Evolutionary conservation across 2,888 invertebrate species (phyloP).

Genomic region (Melanostoma scalare): DNA sequence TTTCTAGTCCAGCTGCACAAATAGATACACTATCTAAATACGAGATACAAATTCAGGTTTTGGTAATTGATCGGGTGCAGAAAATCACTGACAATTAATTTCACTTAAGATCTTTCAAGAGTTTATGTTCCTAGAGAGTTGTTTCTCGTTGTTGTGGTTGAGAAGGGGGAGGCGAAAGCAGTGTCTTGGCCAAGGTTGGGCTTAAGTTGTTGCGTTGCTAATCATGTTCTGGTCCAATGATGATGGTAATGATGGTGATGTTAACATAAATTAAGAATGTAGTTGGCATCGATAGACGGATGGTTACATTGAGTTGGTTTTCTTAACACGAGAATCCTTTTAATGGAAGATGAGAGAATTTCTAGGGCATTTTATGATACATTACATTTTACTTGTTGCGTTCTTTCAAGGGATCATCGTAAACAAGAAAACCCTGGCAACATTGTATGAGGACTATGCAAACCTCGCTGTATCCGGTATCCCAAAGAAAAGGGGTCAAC

Average conservation of each 20-base stretch:
- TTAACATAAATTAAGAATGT: constrained; percentile 62
- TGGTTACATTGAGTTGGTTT: constrained; percentile 18
- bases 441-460: too few relatives aligned
- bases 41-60: constrained; percentile 63
- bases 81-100: constrained; percentile 72
- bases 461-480: too few relatives aligned
- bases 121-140: neutral
- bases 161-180: neutral
- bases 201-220: constrained; percentile 41
- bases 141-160: neutral
- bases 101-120: constrained; percentile 62
- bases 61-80: constrained; percentile 72
- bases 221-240: constrained; percentile 44
- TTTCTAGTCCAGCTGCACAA: constrained; percentile 55
- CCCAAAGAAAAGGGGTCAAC: constrained; percentile 10
- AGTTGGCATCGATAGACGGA: neutral
- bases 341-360: constrained; percentile 33
- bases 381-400: neutral
- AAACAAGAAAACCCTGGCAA: too few relatives aligned
- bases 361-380: constrained; percentile 1
- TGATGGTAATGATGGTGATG: constrained; percentile 59
- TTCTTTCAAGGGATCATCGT: too few relatives aligned
- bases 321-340: constrained; percentile 55
- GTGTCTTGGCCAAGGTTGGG: constrained; percentile 33
- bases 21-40: constrained; percentile 63